A percentile compares a stretch with the other conserved stretches of the same genome.
phyloP scores from a whole-genome alignment of 2,797 vertebrate genomes.

The Falco concolor region DNA sequence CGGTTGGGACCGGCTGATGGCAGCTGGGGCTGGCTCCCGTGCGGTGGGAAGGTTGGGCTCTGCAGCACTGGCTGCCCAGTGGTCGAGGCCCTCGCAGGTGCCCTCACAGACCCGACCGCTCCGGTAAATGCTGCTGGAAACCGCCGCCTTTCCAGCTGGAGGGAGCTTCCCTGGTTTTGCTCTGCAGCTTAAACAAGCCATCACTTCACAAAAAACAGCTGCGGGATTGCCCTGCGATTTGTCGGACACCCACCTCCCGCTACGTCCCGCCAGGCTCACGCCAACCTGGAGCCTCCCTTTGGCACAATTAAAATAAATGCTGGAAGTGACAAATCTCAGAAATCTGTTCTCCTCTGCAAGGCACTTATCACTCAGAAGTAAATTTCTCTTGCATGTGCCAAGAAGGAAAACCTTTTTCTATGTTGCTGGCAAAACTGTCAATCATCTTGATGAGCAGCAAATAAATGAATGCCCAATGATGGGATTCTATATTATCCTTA shows the following conservation, averaged over 20 bases:
- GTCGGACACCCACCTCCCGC: not conserved
- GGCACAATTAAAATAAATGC: not conserved
- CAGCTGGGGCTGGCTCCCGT: accelerated
- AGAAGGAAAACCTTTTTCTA: conserved; percentile 66
- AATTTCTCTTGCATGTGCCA: conserved; percentile 57
- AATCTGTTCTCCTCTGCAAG: conserved; percentile 40
- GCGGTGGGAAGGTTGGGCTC: accelerated
- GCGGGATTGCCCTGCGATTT: not conserved
- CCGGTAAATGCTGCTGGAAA: not conserved
- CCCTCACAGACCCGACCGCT: accelerated
- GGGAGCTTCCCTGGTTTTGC: not conserved
- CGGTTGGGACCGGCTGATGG: not conserved
- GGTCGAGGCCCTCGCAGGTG: accelerated
- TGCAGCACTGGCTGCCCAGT: no score
- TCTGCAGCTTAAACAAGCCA: not conserved
- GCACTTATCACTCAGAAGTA: conserved; percentile 60
- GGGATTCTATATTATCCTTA: conserved; percentile 81
- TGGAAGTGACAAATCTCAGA: conserved; percentile 36
- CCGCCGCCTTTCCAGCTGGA: not conserved
- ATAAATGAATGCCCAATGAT: conserved; percentile 82
- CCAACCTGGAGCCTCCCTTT: not conserved
- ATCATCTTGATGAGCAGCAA: conserved; percentile 82
- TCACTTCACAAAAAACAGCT: not conserved
- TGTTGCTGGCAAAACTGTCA: conserved; percentile 77
- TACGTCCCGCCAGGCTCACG: not conserved